Base-by-base conservation (phyloP, 2,797 vertebrate genomes). In the Neosalanx taihuensis region DNA sequence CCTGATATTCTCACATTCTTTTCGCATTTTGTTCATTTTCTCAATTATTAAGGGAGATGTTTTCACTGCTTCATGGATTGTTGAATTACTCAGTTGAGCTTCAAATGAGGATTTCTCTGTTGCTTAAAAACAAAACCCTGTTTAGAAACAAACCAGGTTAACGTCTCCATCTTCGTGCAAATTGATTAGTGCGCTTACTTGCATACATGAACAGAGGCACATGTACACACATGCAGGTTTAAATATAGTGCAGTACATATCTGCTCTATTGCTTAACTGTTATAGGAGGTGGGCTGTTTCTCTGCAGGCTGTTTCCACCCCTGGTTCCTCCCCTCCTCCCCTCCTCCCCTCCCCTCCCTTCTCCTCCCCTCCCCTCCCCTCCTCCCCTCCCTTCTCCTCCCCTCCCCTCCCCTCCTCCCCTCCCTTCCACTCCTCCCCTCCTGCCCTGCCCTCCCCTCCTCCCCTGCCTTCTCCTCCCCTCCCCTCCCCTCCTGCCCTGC, bases 231-330 rank as follows among this genome's bases (percentile, higher is more conserved):
- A 61, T 37, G 56, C 7, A 66, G 63, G 73, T 62, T 75, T 76
- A 51, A 46, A 69, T 53, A 73, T 80, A 81, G 83, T 81, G 81
- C 69, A 75, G 59, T 71, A 67, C 81, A 76, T 74, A 66, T 76
- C 69, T 73, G 74, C 64, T 83, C 76, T 79, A 87, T 86, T 87
- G 79, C 85, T 86, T 79, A 76, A 75, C 79, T 80, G 87, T 92
- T 90, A 85, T 86, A 84, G 84, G 86, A 2, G 78, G 73, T 81
- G 80, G 83, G 81, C 79, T 79, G 79, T 72, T 86, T 85, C 76
- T 83, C 84, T 81, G 70, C 81, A 83, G 73, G 85, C 84, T 80
- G 76, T 83, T 83, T 46, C 41, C 41, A 46, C 79, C 74, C 71
- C 57, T 51, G 71, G 23, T 26, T 26, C 23, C 23, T 26, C 23